A percentile compares a stretch with the other conserved stretches of the same genome.
Evolutionary conservation across 2,113 vertebrate genomes (phyloP).

Genomic region (Condylura cristata): DNA sequence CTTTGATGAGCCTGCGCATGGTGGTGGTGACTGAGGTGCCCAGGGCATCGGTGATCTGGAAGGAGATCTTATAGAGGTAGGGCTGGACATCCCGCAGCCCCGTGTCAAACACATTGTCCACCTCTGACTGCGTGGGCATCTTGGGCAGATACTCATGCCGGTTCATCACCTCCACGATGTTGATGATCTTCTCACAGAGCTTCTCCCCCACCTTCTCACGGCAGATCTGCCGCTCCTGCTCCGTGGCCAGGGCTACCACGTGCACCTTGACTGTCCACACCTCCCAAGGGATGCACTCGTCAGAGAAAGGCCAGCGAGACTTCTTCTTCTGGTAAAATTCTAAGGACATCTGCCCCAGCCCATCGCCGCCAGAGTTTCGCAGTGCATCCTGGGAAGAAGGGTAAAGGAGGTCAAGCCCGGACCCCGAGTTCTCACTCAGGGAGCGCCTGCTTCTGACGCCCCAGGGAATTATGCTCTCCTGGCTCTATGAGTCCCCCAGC

Average conservation of each 20-base stretch:
- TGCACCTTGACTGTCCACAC: slow-evolving; percentile 99
- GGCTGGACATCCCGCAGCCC: slow-evolving; percentile 97
- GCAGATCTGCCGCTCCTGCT: slow-evolving; percentile 99
- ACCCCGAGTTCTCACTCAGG: background rate
- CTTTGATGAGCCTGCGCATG: slow-evolving; percentile 98
- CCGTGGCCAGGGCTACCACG: slow-evolving; percentile 95
- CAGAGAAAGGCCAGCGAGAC: slow-evolving; percentile 97
- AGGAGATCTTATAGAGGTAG: slow-evolving; percentile 98
- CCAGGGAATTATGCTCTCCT: background rate
- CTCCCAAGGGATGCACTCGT: slow-evolving; percentile 98
- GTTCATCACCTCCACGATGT: slow-evolving; percentile 98
- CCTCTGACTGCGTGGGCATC: slow-evolving; percentile 99
- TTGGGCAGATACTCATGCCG: slow-evolving; percentile 98
- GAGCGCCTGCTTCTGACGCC: background rate
- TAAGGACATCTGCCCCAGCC: slow-evolving; percentile 96
- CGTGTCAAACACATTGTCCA: slow-evolving; percentile 99
- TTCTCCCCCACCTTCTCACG: slow-evolving; percentile 98
- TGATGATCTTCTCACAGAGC: slow-evolving; percentile 98
- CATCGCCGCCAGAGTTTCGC: slow-evolving; percentile 92
- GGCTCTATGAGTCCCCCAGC: background rate
- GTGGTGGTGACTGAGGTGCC: slow-evolving; percentile 98
- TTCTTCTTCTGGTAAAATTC: slow-evolving; percentile 99
- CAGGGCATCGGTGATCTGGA: slow-evolving; percentile 96
- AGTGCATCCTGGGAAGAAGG: slow-evolving; percentile 90
- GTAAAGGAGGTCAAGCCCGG: background rate